Conservation (phyloP, 2,113 vertebrate species). For the Fregetta grallaria region DNA sequence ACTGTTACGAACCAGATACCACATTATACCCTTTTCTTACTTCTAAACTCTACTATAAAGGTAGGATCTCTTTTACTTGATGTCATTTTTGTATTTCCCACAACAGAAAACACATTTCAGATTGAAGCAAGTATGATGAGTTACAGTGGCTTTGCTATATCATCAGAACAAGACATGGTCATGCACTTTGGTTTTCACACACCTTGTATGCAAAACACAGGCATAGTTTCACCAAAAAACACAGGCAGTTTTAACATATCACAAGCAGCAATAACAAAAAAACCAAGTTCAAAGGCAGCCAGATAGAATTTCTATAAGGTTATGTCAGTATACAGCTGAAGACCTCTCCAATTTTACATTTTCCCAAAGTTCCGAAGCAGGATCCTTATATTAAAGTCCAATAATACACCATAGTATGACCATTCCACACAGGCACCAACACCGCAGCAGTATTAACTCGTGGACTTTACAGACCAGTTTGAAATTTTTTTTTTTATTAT, state of each 20-base stretch:
- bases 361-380: not conserved
- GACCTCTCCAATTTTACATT: not conserved
- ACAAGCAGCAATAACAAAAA: not conserved
- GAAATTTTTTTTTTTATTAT: not conserved
- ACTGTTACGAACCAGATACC: not conserved
- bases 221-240: not conserved
- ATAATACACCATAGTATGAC: not conserved
- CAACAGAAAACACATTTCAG: not conserved
- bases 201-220: not conserved
- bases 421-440: not conserved
- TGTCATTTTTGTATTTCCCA: not conserved
- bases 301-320: not conserved
- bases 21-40: not conserved
- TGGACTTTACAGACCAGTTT: not conserved
- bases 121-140: not conserved
- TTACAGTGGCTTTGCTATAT: not conserved
- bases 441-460: not conserved
- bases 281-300: not conserved
- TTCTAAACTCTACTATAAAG: not conserved
- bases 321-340: not conserved
- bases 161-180: not conserved
- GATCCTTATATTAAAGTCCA: not conserved
- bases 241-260: not conserved
- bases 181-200: not conserved
- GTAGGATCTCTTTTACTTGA: not conserved